Conservation (phyloP, 2,113 vertebrate species). For the Rhinolophus sinicus region DNA sequence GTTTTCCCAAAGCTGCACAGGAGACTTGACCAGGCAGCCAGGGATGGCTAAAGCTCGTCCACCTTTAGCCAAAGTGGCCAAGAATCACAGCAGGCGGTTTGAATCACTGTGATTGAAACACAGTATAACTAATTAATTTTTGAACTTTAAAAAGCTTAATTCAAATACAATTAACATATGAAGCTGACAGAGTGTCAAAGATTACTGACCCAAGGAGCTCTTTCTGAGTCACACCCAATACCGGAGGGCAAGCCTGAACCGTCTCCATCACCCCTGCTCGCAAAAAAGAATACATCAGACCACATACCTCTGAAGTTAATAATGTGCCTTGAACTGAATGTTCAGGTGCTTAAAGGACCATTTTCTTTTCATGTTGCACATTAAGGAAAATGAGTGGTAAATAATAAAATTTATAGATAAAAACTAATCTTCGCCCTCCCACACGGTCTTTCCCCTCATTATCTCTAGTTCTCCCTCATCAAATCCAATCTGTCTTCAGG, state of each 20-base stretch:
- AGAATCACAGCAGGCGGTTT: background rate
- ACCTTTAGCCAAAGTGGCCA: background rate
- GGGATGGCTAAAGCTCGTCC: background rate
- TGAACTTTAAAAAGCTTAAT: slow-evolving; percentile 48
- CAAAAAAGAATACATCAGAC: background rate
- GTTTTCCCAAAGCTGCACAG: background rate
- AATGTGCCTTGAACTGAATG: background rate
- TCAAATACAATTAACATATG: slow-evolving; percentile 2
- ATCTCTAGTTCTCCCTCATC: background rate
- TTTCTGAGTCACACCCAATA: background rate
- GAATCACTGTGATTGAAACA: slow-evolving; percentile 5
- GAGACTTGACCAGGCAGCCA: background rate
- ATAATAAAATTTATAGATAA: background rate
- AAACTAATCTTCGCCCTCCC: background rate
- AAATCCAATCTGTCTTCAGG: background rate
- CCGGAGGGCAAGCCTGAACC: background rate
- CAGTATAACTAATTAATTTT: slow-evolving; percentile 47
- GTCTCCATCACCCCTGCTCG: background rate
- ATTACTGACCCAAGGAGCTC: background rate
- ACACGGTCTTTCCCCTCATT: background rate
- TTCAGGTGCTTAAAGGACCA: background rate
- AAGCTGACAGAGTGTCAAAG: background rate
- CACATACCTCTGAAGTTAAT: background rate
- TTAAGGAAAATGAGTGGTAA: background rate
- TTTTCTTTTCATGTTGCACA: background rate